phyloP scores from a whole-genome alignment of 2,888 invertebrate genomes.

The Euzophera pinguis region DNA sequence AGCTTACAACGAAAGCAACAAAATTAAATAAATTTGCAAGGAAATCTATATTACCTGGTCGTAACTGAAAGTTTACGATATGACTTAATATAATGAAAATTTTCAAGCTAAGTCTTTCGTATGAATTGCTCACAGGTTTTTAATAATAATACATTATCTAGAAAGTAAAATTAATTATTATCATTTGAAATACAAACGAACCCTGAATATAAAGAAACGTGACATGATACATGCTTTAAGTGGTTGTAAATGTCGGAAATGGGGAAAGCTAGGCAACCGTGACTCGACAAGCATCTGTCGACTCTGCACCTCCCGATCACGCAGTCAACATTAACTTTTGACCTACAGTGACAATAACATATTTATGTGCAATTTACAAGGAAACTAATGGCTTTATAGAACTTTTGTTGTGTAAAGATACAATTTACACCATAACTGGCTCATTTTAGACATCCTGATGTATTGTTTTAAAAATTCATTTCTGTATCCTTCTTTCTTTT shows the following conservation, averaged over 20 bases:
- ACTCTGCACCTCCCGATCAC: background rate
- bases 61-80: no score
- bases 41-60: no score
- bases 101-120: no score
- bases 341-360: slow-evolving; percentile 21
- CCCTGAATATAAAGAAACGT: background rate
- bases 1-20: no score
- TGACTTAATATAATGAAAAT: no score
- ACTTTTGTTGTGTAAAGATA: background rate
- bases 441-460: no score
- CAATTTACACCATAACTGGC: background rate
- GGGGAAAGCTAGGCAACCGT: slow-evolving; percentile 47
- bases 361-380: background rate
- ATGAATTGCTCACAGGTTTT: no score
- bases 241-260: slow-evolving; percentile 21
- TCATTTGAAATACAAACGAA: background rate
- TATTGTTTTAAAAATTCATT: no score
- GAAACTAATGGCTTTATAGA: background rate
- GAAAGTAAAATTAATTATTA: no score
- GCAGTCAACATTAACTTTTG: slow-evolving; percentile 33
- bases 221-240: background rate
- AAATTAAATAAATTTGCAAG: no score
- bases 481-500: no score
- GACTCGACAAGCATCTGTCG: slow-evolving; percentile 46
- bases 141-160: no score